These are phyloP conservation scores for Danionella cerebrum DNA, from an alignment of 2,113 vertebrate genomes.

Conservation along the genomic window DNA sequence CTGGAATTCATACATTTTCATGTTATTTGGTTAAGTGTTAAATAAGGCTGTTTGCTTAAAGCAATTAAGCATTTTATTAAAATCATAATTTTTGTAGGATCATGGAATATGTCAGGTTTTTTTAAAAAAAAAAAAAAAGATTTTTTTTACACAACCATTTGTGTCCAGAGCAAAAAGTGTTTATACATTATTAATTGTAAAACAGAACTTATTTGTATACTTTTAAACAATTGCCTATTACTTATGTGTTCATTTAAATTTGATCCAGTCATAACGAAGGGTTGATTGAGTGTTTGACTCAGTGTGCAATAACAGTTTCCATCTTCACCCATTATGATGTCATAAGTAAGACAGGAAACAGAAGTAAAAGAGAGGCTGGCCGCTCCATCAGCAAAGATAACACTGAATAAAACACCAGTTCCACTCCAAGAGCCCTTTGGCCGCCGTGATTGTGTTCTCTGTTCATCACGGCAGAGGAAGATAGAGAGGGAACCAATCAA, in stretches of 20 bases:
- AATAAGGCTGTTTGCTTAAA: no score
- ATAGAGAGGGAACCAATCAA: slow-evolving; percentile 66
- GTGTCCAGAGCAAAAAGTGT: no score
- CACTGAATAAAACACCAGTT: slow-evolving; percentile 42
- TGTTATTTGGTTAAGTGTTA: no score
- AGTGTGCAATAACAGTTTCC: background rate
- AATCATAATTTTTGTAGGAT: no score
- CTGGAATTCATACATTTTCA: no score
- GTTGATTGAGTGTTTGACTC: background rate
- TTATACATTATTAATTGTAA: no score
- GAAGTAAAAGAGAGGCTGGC: background rate
- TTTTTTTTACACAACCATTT: no score
- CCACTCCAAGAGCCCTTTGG: slow-evolving; percentile 38
- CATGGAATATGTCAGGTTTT: no score
- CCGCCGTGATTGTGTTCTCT: slow-evolving; percentile 56
- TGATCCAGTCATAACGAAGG: background rate
- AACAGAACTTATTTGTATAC: no score
- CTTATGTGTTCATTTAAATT: slow-evolving; percentile 12
- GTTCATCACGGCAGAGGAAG: slow-evolving; percentile 53
- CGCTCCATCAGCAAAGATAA: slow-evolving; percentile 17
- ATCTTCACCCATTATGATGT: background rate
- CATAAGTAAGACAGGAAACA: background rate
- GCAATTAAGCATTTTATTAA: no score
- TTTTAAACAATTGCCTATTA: no score
- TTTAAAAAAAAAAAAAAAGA: no score